Evolutionary conservation across 2,113 vertebrate species (phyloP), one percentile per base, ranked within the genome.

Genomic region (Nothocercus nigrocapillus): DNA sequence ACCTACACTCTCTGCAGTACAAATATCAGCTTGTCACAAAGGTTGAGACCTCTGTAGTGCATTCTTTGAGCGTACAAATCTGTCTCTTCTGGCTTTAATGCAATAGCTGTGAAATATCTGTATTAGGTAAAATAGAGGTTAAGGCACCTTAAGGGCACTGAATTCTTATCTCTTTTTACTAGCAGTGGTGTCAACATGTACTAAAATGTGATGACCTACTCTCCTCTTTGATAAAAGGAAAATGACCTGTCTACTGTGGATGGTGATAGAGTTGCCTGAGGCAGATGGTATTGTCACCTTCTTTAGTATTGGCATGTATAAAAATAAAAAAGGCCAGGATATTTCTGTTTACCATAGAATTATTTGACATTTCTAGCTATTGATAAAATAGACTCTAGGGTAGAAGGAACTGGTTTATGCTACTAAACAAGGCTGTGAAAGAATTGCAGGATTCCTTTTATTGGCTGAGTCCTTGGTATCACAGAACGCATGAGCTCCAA

Each of bases 191-290:
- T 98, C 97, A 97, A 94, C 96, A 88, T 88, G 94, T 94, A 94
- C 96, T 97, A 96, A 97, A 98, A 94, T 92, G 89, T 86, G 73
- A 96, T 96, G 96, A 97, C 96, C 97, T 96, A 42, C 82, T 97
- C 88, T 97, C 85, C 82, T 96, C 93, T 96, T 97, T 97, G 98
- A 98, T 98, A 95, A 96, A 97, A 95, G 93, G 96, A 97, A 97
- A 97, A 96, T 96, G 97, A 96, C 97, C 97, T 96, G 92, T 92
- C 95, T 97, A 54, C 96, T 82, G 68, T 96, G 95, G 96, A 90
- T 96, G 94, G 81, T 86, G 95, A 97, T 96, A 95, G 94, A 96
- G 92, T 88, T 92, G 97, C 98, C 97, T 36, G 83, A 96, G 97
- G 98, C 97, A 91, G 94, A 96, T 94, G 94, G 47, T 92, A 91